These are phyloP conservation scores for Colossoma macropomum DNA, from an alignment of 2,113 vertebrate genomes.

Conservation along the genomic window DNA sequence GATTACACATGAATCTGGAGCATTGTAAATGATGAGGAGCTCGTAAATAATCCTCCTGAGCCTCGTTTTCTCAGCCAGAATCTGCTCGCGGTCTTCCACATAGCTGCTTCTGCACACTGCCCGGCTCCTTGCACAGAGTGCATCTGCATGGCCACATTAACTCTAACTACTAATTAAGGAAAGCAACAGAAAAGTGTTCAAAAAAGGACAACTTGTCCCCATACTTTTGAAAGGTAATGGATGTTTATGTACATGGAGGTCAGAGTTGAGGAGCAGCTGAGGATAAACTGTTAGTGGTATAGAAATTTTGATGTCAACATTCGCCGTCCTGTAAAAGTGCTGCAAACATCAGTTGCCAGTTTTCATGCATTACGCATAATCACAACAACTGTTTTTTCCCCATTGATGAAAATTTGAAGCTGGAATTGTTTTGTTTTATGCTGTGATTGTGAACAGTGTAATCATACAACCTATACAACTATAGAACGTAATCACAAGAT, in stretches of 20 bases:
- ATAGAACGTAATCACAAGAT: not conserved
- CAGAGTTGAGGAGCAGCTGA: not conserved
- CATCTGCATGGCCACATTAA: slow-evolving; percentile 23
- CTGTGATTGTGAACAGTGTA: no score
- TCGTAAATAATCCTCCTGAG: slow-evolving; percentile 57
- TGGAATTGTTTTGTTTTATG: no score
- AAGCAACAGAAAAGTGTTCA: no score
- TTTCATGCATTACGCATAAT: not conserved
- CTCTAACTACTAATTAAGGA: not conserved
- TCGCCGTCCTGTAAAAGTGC: no score
- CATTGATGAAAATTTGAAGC: no score
- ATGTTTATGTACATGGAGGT: not conserved
- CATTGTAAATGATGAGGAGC: slow-evolving; percentile 72
- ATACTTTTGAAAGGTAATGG: no score
- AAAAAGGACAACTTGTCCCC: no score
- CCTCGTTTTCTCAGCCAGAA: slow-evolving; percentile 59
- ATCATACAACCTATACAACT: no score
- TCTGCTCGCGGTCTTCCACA: slow-evolving; percentile 58
- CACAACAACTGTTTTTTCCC: no score
- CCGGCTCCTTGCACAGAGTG: slow-evolving; percentile 51
- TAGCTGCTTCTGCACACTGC: slow-evolving; percentile 26
- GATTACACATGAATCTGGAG: slow-evolving; percentile 71
- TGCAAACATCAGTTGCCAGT: not conserved
- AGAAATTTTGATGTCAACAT: not conserved
- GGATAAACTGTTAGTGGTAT: not conserved